These are phyloP conservation scores for Esox niger DNA, from an alignment of 2,113 vertebrate genomes.

Conservation along the genomic window DNA sequence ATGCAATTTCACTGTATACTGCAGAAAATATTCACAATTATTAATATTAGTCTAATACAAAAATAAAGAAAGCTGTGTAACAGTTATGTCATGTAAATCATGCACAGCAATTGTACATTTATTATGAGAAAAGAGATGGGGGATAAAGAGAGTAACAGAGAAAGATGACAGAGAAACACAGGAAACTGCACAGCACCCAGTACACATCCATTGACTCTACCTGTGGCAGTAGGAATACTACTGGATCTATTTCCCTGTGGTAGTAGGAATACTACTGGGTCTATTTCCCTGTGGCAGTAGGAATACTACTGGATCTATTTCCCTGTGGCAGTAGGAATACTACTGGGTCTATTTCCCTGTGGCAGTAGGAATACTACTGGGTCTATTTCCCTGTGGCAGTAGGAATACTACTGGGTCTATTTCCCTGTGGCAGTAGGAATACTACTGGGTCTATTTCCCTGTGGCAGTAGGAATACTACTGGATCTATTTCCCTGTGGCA, in stretches of 20 bases:
- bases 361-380: constrained; percentile 4
- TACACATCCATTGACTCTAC: too few species aligned
- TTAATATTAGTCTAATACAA: too few species aligned
- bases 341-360: constrained; percentile 25
- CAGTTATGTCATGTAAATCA: too few species aligned
- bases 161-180: background rate
- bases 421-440: constrained; percentile 17
- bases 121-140: background rate
- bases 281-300: constrained; percentile 28
- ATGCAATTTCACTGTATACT: too few species aligned
- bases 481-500: constrained; percentile 29
- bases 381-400: constrained; percentile 29
- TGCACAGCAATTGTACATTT: too few species aligned
- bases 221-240: too few species aligned
- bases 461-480: background rate
- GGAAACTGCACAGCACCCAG: background rate
- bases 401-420: constrained; percentile 19
- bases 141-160: background rate
- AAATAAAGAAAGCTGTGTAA: too few species aligned
- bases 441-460: constrained; percentile 23
- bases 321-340: constrained; percentile 5
- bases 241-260: constrained; percentile 27
- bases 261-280: constrained; percentile 10
- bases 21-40: too few species aligned
- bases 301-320: constrained; percentile 20